Evolutionary conservation across 2,888 invertebrate genomes (phyloP).

Genomic region (Polietes domitor): DNA sequence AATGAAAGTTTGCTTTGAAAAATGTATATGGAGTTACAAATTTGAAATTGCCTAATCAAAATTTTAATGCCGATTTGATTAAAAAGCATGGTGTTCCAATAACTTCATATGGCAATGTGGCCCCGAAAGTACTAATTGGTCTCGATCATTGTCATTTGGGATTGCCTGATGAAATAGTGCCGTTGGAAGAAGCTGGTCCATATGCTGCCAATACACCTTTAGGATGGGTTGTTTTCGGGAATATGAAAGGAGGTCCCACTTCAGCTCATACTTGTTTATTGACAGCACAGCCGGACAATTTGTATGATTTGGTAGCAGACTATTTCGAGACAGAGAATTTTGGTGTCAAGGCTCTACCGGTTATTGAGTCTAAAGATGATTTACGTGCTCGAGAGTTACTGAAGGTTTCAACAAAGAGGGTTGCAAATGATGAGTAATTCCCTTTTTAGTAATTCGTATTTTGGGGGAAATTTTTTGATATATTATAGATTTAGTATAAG

Average conservation of each 20-base stretch:
- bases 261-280: not conserved
- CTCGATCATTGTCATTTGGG: constrained; percentile 59
- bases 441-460: too few species aligned
- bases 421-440: too few species aligned
- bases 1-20: constrained; percentile 8
- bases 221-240: constrained; percentile 40
- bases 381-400: not conserved
- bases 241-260: not conserved
- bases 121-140: constrained; percentile 51
- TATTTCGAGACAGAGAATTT: constrained; percentile 16
- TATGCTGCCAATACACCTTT: constrained; percentile 54
- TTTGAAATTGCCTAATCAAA: constrained; percentile 49
- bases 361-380: constrained; percentile 35
- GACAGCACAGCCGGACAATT: not conserved
- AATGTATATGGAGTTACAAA: constrained; percentile 53
- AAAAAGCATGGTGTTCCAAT: constrained; percentile 23
- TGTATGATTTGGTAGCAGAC: constrained; percentile 2
- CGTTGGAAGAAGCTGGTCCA: constrained; percentile 22
- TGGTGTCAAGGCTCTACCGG: not conserved
- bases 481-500: too few species aligned
- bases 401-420: constrained; percentile 39
- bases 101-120: constrained; percentile 36
- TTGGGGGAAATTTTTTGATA: too few species aligned
- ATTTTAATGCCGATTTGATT: too few species aligned
- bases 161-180: constrained; percentile 40